phyloP scores from a whole-genome alignment of 37 sponge, comb jelly and placozoan species.

The Ephydatia muelleri region DNA sequence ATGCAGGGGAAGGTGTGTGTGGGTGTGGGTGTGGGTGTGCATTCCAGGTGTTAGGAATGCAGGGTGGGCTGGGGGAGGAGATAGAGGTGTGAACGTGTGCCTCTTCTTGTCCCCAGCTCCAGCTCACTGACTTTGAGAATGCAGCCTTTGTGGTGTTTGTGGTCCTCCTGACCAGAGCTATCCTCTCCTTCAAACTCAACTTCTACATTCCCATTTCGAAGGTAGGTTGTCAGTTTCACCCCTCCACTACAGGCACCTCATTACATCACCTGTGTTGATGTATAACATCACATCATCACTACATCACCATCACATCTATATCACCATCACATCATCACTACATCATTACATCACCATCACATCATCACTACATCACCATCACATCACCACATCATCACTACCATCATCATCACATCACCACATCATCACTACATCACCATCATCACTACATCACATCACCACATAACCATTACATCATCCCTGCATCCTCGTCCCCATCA shows the following conservation, averaged over 20 bases:
- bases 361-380: not conserved
- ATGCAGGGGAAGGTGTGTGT: too few relatives aligned
- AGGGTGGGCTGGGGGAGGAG: too few relatives aligned
- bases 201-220: constrained; percentile 93
- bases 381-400: not conserved
- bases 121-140: constrained; percentile 99
- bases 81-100: not conserved
- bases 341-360: not conserved
- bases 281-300: not conserved
- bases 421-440: not conserved
- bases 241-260: not conserved
- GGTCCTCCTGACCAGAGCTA: constrained; percentile 85
- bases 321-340: not conserved
- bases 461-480: not conserved
- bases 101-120: constrained; percentile 45
- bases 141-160: constrained; percentile 91
- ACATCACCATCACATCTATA: not conserved
- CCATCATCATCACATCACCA: not conserved
- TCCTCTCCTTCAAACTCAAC: constrained; percentile 90
- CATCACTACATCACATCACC: not conserved
- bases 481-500: not conserved
- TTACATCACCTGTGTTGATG: too few relatives aligned
- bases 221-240: constrained; percentile 32
- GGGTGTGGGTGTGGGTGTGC: not conserved
- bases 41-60: too few relatives aligned